Evolutionary conservation across 1,140 invertebrate species (phyloP), one percentile per base, ranked within the genome.

Genomic region (Kradibia gibbosae): DNA sequence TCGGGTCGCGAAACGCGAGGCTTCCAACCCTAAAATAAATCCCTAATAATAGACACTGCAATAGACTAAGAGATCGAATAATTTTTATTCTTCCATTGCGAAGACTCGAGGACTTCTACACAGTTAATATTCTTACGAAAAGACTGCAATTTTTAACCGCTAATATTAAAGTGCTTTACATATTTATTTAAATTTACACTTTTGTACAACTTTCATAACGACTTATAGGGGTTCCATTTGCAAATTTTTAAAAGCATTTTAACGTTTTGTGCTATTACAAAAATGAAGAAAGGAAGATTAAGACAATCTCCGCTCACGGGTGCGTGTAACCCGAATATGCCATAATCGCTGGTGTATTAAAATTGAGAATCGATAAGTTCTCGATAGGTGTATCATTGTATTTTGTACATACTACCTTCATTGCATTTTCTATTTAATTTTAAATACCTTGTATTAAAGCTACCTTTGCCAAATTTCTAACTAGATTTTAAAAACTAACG

Each of bases 401-500:
- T 76, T 79, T 82, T 86, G 85, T 86, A 87, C n/a, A 86, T 86
- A 85, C 20, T 15, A 73, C 71, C 74, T 81, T 75, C 31, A 60
- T 65, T 84, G 75, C 83, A 70, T 85, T 80, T 45, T 71, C 83
- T 83, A 75, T 76, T 87, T 88, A 62, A 34, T 74, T 67, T 53
- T 81, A 67, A 57, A 53, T 67, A 71, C 22, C 39, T 76, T 88
- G 82, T 88, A 87, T 85, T 78, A 85, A 85, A 87, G 86, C 83
- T 86, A 86, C 84, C 85, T 85, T 87, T 87, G 87, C 88, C 88
- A 89, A 89, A 88, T 88, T 86, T 86, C 76, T 85, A 67, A 85
- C 81, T 86, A 87, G 83, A 86, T 83, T 84, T 73, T 85, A 80
- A 80, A 81, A 82, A 83, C 67, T 85, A 82, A 84, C 65, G 83